Conservation (phyloP, 2,113 vertebrate genomes). For the Tragulus kanchil region DNA sequence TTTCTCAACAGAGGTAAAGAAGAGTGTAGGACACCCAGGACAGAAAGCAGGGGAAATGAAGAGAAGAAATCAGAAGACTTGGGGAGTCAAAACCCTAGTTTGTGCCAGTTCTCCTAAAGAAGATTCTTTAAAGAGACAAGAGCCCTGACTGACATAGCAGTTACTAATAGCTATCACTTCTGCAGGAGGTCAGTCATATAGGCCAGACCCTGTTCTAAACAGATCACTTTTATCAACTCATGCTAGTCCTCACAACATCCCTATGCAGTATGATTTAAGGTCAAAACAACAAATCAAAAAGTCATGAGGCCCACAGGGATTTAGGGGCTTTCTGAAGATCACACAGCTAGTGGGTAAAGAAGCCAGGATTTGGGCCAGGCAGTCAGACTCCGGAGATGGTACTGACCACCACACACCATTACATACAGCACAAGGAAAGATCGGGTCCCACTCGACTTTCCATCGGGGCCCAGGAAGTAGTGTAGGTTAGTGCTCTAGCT, state of each 20-base stretch:
- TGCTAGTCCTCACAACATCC: neutral
- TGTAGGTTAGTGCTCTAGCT: neutral
- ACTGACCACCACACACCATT: fast-evolving
- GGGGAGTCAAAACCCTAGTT: neutral
- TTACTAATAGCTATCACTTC: neutral
- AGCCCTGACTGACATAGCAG: neutral
- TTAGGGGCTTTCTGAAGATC: neutral
- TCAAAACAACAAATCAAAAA: neutral
- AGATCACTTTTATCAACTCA: neutral
- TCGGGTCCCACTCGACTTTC: neutral
- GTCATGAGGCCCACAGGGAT: neutral
- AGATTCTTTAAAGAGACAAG: neutral
- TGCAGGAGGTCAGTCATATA: neutral
- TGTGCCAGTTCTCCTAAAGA: neutral
- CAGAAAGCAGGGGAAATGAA: neutral
- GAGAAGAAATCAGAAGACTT: neutral
- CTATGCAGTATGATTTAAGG: neutral
- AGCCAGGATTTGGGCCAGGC: neutral
- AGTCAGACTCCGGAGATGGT: neutral
- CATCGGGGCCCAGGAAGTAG: neutral
- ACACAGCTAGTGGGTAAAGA: neutral
- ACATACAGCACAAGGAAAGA: neutral
- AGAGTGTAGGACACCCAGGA: neutral
- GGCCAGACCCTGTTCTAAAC: neutral
- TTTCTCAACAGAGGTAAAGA: neutral